Conservation (phyloP, 1,140 invertebrate genomes). For the Drosophila parvula region DNA sequence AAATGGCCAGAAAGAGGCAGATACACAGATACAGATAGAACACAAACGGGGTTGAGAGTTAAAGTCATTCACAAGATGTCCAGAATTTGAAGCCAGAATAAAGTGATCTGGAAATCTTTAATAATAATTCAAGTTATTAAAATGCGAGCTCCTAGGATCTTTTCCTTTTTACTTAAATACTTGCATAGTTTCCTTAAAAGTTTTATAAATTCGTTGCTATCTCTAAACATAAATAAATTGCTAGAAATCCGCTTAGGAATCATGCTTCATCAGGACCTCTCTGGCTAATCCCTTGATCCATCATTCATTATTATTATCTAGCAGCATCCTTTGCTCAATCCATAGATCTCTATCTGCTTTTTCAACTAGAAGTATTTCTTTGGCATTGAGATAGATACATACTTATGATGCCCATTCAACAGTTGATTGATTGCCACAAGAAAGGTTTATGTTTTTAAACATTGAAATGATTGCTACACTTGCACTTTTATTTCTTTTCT, state of each 20-base stretch:
- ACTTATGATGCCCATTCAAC: neutral
- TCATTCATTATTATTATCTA: neutral
- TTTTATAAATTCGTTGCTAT: no score
- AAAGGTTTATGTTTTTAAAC: neutral
- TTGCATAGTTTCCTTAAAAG: no score
- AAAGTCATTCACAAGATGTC: neutral
- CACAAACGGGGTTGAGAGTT: neutral
- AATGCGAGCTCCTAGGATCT: no score
- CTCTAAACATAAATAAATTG: no score
- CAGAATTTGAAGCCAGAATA: neutral
- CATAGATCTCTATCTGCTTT: neutral
- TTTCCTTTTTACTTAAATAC: no score
- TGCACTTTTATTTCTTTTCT: neutral
- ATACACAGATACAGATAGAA: conserved; percentile 11
- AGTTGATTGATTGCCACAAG: neutral
- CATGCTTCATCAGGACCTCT: no score
- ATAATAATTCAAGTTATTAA: neutral
- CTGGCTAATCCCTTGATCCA: no score
- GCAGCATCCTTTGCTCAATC: neutral
- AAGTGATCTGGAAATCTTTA: neutral
- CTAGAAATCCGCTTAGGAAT: no score
- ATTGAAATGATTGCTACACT: neutral
- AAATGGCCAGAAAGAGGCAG: conserved; percentile 34
- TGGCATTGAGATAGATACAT: neutral
- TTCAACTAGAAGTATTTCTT: neutral